Conservation (phyloP, 2,113 vertebrate species). For the Sylvietta virens region DNA sequence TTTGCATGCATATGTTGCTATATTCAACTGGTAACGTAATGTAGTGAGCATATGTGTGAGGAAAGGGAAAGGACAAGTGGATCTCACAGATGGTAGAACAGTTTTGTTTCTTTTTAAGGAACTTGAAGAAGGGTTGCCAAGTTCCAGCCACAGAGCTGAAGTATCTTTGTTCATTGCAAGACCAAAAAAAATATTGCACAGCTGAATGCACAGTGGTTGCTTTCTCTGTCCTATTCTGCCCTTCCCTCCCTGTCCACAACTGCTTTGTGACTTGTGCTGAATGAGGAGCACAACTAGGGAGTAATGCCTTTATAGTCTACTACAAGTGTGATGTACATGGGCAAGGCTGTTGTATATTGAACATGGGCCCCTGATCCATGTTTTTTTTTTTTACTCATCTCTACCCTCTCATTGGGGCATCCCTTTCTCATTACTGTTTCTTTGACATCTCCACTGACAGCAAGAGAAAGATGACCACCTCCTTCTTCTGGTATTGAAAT, state of each 20-base stretch:
- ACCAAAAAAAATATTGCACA: neutral
- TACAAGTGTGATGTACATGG: neutral
- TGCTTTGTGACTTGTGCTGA: neutral
- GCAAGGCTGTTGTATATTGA: neutral
- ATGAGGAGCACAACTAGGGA: neutral
- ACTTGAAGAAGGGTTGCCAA: constrained; percentile 4
- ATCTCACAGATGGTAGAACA: constrained; percentile 32
- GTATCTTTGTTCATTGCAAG: neutral
- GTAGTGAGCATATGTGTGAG: neutral
- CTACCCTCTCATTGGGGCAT: neutral
- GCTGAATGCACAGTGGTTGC: neutral
- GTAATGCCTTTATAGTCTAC: neutral
- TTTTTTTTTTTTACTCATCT: neutral
- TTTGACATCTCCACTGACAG: neutral
- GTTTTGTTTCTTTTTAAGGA: constrained; percentile 32
- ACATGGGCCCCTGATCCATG: fast-evolving
- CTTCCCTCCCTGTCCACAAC: neutral
- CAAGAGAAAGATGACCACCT: neutral
- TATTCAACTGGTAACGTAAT: neutral
- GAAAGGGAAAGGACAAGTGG: constrained; percentile 5
- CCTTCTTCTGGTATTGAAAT: neutral
- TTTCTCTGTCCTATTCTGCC: neutral
- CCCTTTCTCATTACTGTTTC: neutral
- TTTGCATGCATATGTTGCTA: neutral
- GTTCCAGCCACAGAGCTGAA: constrained; percentile 14